Evolutionary conservation across 2,888 invertebrate species (phyloP).

Genomic region (Onthophagus sagittarius): DNA sequence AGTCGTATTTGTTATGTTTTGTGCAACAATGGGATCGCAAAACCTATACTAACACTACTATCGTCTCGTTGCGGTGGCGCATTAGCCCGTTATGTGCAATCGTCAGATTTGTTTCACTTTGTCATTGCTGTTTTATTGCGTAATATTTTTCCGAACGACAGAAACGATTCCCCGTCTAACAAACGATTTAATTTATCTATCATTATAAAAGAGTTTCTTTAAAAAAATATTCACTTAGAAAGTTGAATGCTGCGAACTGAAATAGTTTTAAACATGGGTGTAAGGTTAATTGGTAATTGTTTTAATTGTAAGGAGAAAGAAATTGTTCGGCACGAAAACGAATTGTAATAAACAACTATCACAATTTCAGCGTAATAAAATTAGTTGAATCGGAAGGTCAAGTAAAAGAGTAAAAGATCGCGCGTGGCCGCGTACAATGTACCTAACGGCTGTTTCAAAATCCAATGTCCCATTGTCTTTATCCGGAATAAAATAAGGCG

Average conservation of each 20-base stretch:
- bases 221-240: not conserved
- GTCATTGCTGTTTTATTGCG: not conserved
- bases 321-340: not conserved
- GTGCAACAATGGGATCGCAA: slow-evolving; percentile 20
- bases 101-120: not conserved
- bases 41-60: not conserved
- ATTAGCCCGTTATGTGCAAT: not conserved
- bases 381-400: not conserved
- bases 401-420: not conserved
- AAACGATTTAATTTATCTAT: not conserved
- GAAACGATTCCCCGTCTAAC: not conserved
- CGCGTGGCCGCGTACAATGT: not conserved
- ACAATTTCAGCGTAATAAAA: not conserved
- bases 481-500: not conserved
- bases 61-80: not conserved
- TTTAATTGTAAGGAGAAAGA: not conserved
- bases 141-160: not conserved
- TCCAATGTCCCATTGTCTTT: not conserved
- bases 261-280: not conserved
- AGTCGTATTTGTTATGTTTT: slow-evolving; percentile 20
- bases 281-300: not conserved
- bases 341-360: not conserved
- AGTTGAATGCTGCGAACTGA: not conserved
- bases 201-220: not conserved
- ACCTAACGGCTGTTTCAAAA: not conserved